Percentiles rank a stretch among this genome's conserved stretches.
These are phyloP conservation scores for Arvicanthis niloticus DNA, from an alignment of 2,113 vertebrate species.

Conservation along the genomic window DNA sequence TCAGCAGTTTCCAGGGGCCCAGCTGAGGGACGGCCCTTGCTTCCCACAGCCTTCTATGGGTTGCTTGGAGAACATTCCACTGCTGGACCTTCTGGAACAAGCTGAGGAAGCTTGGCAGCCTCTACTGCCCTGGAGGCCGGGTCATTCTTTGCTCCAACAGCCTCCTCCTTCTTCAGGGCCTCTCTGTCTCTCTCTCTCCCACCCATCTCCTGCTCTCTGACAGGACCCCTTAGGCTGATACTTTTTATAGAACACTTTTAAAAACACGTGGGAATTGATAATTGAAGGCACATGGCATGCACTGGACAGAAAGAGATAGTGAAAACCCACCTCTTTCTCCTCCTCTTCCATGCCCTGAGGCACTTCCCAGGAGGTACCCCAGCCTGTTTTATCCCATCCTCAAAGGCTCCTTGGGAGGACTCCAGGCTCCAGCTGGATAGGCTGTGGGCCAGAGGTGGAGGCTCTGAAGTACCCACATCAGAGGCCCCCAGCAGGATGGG, in stretches of 20 bases:
- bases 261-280: background rate
- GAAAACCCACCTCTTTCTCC: background rate
- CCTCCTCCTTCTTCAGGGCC: background rate
- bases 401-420: background rate
- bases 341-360: fast-evolving
- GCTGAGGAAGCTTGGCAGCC: background rate
- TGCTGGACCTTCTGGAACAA: background rate
- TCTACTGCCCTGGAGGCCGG: background rate
- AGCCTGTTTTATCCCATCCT: constrained; percentile 13
- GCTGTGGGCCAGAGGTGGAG: background rate
- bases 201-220: background rate
- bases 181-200: fast-evolving
- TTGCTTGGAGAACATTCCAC: constrained; percentile 29
- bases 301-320: background rate
- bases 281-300: constrained; percentile 8
- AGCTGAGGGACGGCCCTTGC: background rate
- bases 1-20: background rate
- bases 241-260: constrained; percentile 42
- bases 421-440: background rate
- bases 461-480: constrained; percentile 62
- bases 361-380: background rate
- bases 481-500: background rate
- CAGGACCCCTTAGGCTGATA: background rate
- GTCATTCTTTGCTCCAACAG: background rate
- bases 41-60: constrained; percentile 9